A percentile compares a stretch with the other conserved stretches of the same genome.
These are phyloP conservation scores for Parelbella ahira DNA, from an alignment of 2,888 invertebrate genomes.

Conservation along the genomic window DNA sequence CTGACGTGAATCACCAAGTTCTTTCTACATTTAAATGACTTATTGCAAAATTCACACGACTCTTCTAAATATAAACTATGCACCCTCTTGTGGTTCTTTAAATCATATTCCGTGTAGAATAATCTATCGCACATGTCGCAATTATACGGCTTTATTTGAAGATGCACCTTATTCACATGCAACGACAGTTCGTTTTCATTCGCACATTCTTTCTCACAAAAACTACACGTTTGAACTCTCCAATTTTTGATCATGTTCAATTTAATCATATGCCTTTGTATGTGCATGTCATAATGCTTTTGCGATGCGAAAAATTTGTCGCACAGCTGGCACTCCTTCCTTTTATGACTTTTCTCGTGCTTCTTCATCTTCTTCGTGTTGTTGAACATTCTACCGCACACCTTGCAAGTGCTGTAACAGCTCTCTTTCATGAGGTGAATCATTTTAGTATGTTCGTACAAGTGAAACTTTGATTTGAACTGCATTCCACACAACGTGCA, in stretches of 20 bases:
- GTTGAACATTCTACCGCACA: slow-evolving; percentile 50
- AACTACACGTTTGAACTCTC: slow-evolving; percentile 53
- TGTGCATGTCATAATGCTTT: slow-evolving; percentile 45
- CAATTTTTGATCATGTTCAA: slow-evolving; percentile 39
- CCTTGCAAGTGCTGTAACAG: slow-evolving; percentile 42
- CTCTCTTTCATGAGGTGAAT: slow-evolving; percentile 43
- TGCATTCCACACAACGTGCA: slow-evolving; percentile 45
- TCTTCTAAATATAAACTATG: slow-evolving; percentile 53
- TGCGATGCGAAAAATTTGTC: slow-evolving; percentile 51
- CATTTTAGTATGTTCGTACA: slow-evolving; percentile 61
- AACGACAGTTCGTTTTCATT: slow-evolving; percentile 59
- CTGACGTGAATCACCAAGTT: slow-evolving; percentile 61
- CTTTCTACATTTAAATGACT: slow-evolving; percentile 52
- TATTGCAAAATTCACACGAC: slow-evolving; percentile 57
- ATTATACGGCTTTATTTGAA: slow-evolving; percentile 65
- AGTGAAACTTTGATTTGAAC: slow-evolving; percentile 56
- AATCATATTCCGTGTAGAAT: slow-evolving; percentile 61
- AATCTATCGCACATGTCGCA: slow-evolving; percentile 70
- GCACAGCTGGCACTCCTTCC: slow-evolving; percentile 52
- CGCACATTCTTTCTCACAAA: slow-evolving; percentile 60
- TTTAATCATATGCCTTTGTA: slow-evolving; percentile 53
- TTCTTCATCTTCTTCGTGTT: slow-evolving; percentile 38
- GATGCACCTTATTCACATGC: slow-evolving; percentile 67
- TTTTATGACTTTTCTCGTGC: slow-evolving; percentile 47
- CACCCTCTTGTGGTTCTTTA: slow-evolving; percentile 56